Evolutionary conservation across 2,113 vertebrate genomes (phyloP).

Genomic region (Brachionichthys hirsutus): DNA sequence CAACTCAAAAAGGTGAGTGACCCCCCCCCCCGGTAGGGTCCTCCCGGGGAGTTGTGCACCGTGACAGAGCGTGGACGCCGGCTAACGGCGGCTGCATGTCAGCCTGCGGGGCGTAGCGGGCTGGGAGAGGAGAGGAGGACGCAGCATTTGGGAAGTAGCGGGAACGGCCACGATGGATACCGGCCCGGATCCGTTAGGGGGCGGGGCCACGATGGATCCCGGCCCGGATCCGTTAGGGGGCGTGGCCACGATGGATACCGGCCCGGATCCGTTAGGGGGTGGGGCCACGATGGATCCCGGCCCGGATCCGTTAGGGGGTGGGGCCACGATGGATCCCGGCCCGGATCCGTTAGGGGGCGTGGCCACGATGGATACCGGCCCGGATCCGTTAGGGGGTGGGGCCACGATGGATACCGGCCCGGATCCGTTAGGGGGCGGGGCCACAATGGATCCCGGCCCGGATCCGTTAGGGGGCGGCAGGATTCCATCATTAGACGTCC

Average conservation of each 20-base stretch:
- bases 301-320: background rate
- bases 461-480: background rate
- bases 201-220: slow-evolving; percentile 3
- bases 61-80: slow-evolving; percentile 11
- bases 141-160: slow-evolving; percentile 12
- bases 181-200: background rate
- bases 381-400: background rate
- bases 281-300: slow-evolving; percentile 4
- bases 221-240: background rate
- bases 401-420: slow-evolving; percentile 1
- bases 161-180: slow-evolving; percentile 11
- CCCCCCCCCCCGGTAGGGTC: too few relatives aligned
- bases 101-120: background rate
- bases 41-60: background rate
- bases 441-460: background rate
- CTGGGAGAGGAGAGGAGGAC: slow-evolving; percentile 21
- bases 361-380: slow-evolving; percentile 1
- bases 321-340: slow-evolving; percentile 8
- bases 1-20: slow-evolving; percentile 92
- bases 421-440: background rate
- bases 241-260: slow-evolving; percentile 6
- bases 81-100: slow-evolving; percentile 6
- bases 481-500: slow-evolving; percentile 18
- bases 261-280: background rate
- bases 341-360: background rate